A percentile compares a stretch with the other conserved stretches of the same genome.
These are phyloP conservation scores for Onychomys leucogaster DNA, from an alignment of 2,797 vertebrate species.

Conservation along the genomic window DNA sequence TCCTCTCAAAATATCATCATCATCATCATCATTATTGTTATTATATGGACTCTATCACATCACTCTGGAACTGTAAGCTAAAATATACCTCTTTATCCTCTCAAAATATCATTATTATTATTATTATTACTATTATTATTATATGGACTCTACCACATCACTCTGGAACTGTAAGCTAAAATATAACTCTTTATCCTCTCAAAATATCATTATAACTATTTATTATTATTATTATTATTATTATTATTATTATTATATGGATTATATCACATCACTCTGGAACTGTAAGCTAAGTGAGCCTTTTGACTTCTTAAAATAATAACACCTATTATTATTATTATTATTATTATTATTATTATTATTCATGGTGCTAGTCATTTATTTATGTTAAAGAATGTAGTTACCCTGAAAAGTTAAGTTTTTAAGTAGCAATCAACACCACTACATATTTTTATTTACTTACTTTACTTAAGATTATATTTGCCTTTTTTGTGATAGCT, in stretches of 20 bases:
- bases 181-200: no score
- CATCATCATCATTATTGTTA: no score
- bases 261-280: not conserved
- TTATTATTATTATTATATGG: no score
- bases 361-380: not conserved
- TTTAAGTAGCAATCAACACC: not conserved
- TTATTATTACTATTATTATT: no score
- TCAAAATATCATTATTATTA: no score
- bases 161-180: not conserved
- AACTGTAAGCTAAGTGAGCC: not conserved
- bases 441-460: conserved; percentile 3
- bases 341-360: not conserved
- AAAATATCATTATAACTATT: not conserved
- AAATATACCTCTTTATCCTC: no score
- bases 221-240: no score
- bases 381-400: not conserved
- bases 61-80: no score
- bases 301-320: not conserved
- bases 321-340: no score
- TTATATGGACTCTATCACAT: no score
- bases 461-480: not conserved
- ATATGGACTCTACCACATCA: no score
- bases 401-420: not conserved
- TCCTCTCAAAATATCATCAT: no score
- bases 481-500: not conserved